Percentiles rank a stretch among this genome's conserved stretches.
phyloP scores from a whole-genome alignment of 2,113 vertebrate genomes.

The Neodon shergylaensis region DNA sequence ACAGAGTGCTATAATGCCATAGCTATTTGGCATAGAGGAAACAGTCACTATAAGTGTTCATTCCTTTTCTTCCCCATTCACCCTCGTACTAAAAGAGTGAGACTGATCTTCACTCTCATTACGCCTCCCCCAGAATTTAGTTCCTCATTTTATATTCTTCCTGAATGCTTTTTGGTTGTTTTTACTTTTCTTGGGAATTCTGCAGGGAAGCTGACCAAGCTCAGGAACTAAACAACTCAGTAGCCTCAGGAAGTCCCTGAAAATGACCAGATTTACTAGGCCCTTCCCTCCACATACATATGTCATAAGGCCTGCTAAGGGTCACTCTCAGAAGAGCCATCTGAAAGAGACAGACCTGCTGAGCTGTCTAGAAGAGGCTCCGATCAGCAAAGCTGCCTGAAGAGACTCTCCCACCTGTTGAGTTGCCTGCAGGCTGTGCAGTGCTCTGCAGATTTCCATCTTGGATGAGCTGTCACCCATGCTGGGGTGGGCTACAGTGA shows the following conservation, averaged over 20 bases:
- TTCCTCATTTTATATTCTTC: background rate
- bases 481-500: too few relatives aligned
- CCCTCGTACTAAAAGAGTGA: background rate
- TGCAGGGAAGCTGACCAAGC: background rate
- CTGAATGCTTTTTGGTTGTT: background rate
- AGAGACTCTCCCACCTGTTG: background rate
- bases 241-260: background rate
- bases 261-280: background rate
- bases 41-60: background rate
- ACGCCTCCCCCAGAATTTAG: constrained; percentile 28
- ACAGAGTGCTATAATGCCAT: background rate
- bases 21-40: background rate
- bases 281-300: background rate
- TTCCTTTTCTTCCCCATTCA: background rate
- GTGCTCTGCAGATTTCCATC: too few relatives aligned
- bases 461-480: background rate
- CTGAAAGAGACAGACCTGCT: background rate
- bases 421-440: background rate
- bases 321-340: background rate
- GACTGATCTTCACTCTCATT: background rate
- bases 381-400: too few relatives aligned
- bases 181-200: constrained; percentile 52
- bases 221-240: background rate
- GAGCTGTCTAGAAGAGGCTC: background rate
- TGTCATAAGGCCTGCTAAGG: background rate